These are phyloP conservation scores for Pterois miles DNA, from an alignment of 2,797 vertebrate genomes.

Conservation along the genomic window DNA sequence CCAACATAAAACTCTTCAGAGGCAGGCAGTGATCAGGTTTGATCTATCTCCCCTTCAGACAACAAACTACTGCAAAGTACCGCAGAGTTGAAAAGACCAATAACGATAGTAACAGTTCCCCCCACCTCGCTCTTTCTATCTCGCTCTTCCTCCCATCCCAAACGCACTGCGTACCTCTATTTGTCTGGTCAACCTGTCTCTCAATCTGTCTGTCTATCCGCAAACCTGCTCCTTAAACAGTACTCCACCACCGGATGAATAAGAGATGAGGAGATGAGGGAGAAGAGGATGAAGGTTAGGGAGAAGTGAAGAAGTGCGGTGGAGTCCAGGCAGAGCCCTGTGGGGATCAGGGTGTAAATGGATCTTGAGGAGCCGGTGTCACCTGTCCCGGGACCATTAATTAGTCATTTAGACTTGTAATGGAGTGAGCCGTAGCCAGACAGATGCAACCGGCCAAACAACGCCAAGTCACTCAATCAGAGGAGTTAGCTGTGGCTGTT, in stretches of 20 bases:
- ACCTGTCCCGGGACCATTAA: constrained; percentile 80
- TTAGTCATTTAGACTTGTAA: constrained; percentile 84
- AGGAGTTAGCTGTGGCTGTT: constrained; percentile 52
- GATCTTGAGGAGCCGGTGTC: constrained; percentile 81
- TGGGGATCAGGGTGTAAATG: constrained; percentile 71
- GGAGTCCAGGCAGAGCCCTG: constrained; percentile 38
- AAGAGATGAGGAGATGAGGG: constrained; percentile 72
- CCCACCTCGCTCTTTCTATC: neutral
- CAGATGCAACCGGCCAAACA: constrained; percentile 59
- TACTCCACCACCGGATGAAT: constrained; percentile 75
- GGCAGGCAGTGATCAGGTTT: constrained; percentile 39
- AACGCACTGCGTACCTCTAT: constrained; percentile 16
- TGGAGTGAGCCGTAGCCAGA: constrained; percentile 73
- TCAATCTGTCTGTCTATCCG: constrained; percentile 56
- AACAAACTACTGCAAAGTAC: constrained; percentile 23
- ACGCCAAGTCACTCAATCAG: constrained; percentile 64
- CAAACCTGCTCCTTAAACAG: constrained; percentile 77
- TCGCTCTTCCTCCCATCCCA: neutral
- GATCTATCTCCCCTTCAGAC: constrained; percentile 27
- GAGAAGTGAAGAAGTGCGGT: constrained; percentile 51
- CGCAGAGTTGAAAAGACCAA: constrained; percentile 11
- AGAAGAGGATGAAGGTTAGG: constrained; percentile 43
- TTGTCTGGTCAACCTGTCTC: constrained; percentile 39
- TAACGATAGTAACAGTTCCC: constrained; percentile 42
- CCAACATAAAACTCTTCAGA: constrained; percentile 30